A percentile compares a stretch with the other conserved stretches of the same genome.
phyloP scores from a whole-genome alignment of 2,113 vertebrate genomes.

The Alces alces region DNA sequence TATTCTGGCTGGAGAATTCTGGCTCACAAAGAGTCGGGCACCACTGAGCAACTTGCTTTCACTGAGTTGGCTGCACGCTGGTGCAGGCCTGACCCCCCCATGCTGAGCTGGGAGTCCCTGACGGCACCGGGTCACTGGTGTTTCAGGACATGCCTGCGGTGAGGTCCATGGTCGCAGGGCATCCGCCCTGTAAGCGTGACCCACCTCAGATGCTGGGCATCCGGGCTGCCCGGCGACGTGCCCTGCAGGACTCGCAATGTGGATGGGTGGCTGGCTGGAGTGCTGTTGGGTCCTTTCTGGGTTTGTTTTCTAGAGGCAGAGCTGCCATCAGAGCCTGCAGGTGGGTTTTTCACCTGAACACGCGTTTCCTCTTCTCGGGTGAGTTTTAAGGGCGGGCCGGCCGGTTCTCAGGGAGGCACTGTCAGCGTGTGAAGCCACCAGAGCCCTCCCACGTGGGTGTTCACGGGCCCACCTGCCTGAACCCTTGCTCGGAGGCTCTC shows the following conservation, averaged over 20 bases:
- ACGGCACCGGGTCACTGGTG: not conserved
- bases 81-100: not conserved
- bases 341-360: not conserved
- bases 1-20: not conserved
- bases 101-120: accelerated
- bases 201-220: not conserved
- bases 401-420: too few relatives aligned
- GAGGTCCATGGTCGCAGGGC: not conserved
- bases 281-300: accelerated
- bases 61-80: not conserved
- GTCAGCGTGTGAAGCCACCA: accelerated
- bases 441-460: not conserved
- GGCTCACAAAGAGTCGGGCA: not conserved
- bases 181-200: accelerated
- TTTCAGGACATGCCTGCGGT: not conserved
- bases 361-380: not conserved
- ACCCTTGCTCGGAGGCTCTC: too few relatives aligned
- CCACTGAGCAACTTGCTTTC: not conserved
- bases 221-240: accelerated
- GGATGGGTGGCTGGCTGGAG: accelerated
- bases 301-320: not conserved
- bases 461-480: not conserved
- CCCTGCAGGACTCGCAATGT: too few relatives aligned
- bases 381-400: accelerated
- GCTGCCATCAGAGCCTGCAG: not conserved